A percentile compares a stretch with the other conserved stretches of the same genome.
Conservation (phyloP, 2,888 invertebrate species). For the Cepaea hortensis region DNA sequence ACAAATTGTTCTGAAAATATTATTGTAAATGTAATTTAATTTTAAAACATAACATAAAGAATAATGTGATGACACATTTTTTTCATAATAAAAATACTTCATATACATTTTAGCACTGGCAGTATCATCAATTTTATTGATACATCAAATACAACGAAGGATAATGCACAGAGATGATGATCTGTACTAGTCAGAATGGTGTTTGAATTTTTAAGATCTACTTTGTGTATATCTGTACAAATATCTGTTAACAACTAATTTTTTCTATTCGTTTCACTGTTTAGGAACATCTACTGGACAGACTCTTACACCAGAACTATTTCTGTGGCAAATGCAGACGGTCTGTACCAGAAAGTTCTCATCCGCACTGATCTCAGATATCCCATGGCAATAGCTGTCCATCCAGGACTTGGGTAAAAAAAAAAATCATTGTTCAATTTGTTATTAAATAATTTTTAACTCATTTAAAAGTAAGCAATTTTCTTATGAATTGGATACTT, state of each 20-base stretch:
- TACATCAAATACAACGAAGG: no score
- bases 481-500: neutral
- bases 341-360: slow-evolving; percentile 78
- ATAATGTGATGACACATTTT: no score
- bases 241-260: neutral
- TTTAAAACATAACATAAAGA: no score
- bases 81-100: no score
- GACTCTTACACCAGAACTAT: slow-evolving; percentile 80
- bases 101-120: no score
- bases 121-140: no score
- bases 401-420: slow-evolving; percentile 79
- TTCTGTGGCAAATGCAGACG: slow-evolving; percentile 75
- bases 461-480: neutral
- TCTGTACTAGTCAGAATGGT: no score
- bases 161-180: no score
- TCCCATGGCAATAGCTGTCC: slow-evolving; percentile 91
- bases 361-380: slow-evolving; percentile 91
- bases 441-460: neutral
- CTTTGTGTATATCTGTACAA: neutral
- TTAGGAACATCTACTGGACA: slow-evolving; percentile 92
- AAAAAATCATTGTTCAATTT: neutral
- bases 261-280: neutral
- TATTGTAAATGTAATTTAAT: no score
- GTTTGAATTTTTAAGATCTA: no score
- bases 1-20: no score